Evolutionary conservation across 2,797 vertebrate genomes (phyloP).

Genomic region (Malacoraja senta): DNA sequence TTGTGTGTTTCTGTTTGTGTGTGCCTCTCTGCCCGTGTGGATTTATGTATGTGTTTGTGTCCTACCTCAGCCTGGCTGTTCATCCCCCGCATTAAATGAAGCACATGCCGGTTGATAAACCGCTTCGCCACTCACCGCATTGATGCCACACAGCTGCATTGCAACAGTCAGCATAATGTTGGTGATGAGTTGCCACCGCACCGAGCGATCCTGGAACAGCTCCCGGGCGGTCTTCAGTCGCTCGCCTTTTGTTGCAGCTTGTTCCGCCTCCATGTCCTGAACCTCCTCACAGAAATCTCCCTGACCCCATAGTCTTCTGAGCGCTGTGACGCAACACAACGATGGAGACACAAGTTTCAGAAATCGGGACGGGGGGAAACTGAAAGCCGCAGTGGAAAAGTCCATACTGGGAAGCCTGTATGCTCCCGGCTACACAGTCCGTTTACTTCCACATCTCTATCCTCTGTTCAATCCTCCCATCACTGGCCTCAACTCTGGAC

Average conservation of each 20-base stretch:
- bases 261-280: conserved; percentile 74
- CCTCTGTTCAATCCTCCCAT: no score
- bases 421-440: background rate
- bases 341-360: background rate
- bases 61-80: background rate
- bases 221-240: conserved; percentile 62
- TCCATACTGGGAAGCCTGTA: background rate
- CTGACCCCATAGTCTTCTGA: conserved; percentile 64
- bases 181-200: conserved; percentile 72
- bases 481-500: background rate
- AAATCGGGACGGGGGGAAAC: no score
- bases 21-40: no score
- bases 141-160: conserved; percentile 73
- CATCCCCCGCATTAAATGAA: background rate
- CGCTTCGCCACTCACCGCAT: conserved; percentile 49
- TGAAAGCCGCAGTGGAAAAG: no score
- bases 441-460: background rate
- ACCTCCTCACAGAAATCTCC: conserved; percentile 64
- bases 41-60: background rate
- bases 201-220: conserved; percentile 59
- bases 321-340: conserved; percentile 53
- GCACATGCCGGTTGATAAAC: no score
- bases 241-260: conserved; percentile 59
- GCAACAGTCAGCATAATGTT: conserved; percentile 75
- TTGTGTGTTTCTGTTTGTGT: background rate